Evolutionary conservation across 2,797 vertebrate species (phyloP).

Genomic region (Micrastur ruficollis): DNA sequence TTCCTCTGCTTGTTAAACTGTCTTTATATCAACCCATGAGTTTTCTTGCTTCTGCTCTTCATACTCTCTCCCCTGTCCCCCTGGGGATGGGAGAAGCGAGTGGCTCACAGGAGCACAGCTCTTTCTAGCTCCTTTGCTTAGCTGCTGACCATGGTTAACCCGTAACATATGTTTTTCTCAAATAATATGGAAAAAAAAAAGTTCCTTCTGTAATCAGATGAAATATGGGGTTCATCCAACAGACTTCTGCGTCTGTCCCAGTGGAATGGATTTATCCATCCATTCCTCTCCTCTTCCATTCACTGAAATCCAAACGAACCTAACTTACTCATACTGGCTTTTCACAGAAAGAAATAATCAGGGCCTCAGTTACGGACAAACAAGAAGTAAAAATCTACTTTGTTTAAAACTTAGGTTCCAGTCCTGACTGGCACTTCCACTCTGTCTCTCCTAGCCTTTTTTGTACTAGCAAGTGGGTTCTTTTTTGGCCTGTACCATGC

Average conservation of each 20-base stretch:
- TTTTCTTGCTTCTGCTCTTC: background rate
- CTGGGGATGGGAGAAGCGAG: background rate
- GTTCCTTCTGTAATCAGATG: background rate
- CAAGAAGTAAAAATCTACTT: background rate
- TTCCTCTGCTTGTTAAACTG: background rate
- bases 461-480: background rate
- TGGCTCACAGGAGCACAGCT: background rate
- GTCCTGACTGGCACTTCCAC: background rate
- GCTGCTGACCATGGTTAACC: background rate
- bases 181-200: background rate
- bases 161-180: background rate
- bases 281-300: background rate
- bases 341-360: background rate
- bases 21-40: background rate
- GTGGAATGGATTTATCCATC: background rate
- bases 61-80: background rate
- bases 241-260: background rate
- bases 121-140: background rate
- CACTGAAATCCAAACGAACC: background rate
- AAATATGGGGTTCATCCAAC: background rate
- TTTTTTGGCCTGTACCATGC: background rate
- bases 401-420: background rate
- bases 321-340: background rate
- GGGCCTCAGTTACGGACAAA: background rate
- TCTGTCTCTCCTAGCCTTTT: background rate